A percentile compares a stretch with the other conserved stretches of the same genome.
phyloP scores from a whole-genome alignment of 2,888 invertebrate genomes.

The Caenorhabditis sp. region DNA sequence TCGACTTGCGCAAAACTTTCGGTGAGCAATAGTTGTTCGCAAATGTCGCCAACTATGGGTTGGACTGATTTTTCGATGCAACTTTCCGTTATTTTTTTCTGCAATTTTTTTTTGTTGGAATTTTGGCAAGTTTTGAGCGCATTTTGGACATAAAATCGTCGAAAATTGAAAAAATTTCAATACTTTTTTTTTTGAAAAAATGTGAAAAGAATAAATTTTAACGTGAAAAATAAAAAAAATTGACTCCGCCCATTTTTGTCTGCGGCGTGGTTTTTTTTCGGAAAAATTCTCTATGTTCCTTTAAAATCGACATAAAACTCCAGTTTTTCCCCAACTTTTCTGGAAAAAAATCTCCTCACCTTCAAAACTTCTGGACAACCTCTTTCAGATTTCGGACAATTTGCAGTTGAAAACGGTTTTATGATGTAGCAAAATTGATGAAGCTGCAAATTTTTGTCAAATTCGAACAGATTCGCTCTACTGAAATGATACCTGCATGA shows the following conservation, averaged over 20 bases:
- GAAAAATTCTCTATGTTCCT: too few species aligned
- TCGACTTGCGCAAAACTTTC: constrained; percentile 14
- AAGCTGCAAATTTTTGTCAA: constrained; percentile 27
- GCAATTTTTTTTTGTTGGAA: constrained; percentile 6
- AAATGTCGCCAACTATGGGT: constrained; percentile 30
- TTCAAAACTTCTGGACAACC: constrained; percentile 20
- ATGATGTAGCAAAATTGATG: constrained; percentile 60
- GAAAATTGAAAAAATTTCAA: too few species aligned
- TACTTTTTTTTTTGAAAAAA: too few species aligned
- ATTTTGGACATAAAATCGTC: background rate
- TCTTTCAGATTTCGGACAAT: constrained; percentile 15
- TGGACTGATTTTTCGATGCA: constrained; percentile 18
- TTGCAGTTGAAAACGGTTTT: constrained; percentile 43
- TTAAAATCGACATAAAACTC: too few species aligned
- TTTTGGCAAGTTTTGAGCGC: background rate
- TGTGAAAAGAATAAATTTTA: too few species aligned
- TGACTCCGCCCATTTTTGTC: too few species aligned
- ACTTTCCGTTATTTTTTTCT: constrained; percentile 15
- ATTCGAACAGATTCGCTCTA: background rate
- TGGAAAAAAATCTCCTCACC: too few species aligned
- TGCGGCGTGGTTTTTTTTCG: too few species aligned
- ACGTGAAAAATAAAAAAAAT: too few species aligned
- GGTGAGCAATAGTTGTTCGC: constrained; percentile 29
- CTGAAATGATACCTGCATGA: constrained; percentile 51
- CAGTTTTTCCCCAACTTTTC: too few species aligned